phyloP scores from a whole-genome alignment of 2,797 vertebrate species.

The Centroberyx gerrardi region DNA sequence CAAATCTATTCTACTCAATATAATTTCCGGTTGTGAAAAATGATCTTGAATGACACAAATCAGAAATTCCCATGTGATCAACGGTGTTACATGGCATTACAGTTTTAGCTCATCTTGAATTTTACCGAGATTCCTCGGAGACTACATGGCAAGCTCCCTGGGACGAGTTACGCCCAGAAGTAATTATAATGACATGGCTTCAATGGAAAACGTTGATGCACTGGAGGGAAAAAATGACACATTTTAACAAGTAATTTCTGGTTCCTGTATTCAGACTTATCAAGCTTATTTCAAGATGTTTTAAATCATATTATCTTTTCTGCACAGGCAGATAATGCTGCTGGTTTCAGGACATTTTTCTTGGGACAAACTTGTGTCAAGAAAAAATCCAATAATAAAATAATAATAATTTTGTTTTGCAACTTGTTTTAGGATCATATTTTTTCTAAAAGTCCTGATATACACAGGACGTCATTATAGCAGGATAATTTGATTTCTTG shows the following conservation, averaged over 20 bases:
- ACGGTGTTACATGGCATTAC: not conserved
- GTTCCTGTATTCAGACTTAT: not conserved
- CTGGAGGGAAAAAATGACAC: slow-evolving; percentile 5
- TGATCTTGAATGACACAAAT: slow-evolving; percentile 29
- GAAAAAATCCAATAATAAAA: slow-evolving; percentile 20
- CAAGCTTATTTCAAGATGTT: not conserved
- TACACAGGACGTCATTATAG: too few relatives aligned
- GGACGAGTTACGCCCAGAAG: not conserved
- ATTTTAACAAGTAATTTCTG: slow-evolving; percentile 11
- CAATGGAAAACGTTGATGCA: not conserved
- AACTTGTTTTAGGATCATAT: slow-evolving; percentile 3
- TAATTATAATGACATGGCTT: not conserved
- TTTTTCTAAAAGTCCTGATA: too few relatives aligned
- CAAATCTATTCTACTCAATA: slow-evolving; percentile 1
- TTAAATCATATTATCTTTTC: not conserved
- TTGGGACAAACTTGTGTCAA: not conserved
- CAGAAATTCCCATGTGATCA: not conserved
- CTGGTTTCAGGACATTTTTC: not conserved
- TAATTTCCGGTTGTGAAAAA: slow-evolving; percentile 24
- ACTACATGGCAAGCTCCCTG: slow-evolving; percentile 8
- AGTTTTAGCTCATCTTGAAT: not conserved
- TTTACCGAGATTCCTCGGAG: slow-evolving; percentile 10
- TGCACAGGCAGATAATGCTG: not conserved
- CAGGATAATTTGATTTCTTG: too few relatives aligned
- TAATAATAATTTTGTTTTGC: slow-evolving; percentile 41